These are phyloP conservation scores for Lutjanus campechanus DNA, from an alignment of 2,797 vertebrate species.

Conservation along the genomic window DNA sequence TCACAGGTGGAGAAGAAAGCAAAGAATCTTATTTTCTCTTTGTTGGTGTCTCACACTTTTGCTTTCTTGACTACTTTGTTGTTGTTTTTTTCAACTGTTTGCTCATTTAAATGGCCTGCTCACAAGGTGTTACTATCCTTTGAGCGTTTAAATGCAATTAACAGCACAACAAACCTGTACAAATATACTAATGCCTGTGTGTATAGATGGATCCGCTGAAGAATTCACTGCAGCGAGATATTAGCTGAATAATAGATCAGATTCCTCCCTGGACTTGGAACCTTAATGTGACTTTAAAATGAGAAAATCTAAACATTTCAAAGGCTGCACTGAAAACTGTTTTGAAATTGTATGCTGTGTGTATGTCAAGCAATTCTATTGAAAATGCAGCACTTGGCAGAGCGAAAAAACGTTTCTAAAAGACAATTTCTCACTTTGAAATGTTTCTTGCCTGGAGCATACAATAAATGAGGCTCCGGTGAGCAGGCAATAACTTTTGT, in stretches of 20 bases:
- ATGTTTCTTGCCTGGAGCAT: conserved; percentile 74
- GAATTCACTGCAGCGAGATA: conserved; percentile 16
- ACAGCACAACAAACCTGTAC: conserved; percentile 13
- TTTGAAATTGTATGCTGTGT: conserved; percentile 33
- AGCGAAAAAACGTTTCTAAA: conserved; percentile 45
- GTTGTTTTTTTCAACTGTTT: conserved; percentile 10
- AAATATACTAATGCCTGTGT: conserved; percentile 11
- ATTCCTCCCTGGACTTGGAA: conserved; percentile 25
- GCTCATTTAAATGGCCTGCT: conserved; percentile 8
- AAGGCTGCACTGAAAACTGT: conserved; percentile 18
- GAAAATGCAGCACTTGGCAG: conserved; percentile 56
- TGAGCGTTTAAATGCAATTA: conserved; percentile 36
- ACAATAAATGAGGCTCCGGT: conserved; percentile 74
- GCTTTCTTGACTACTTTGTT: neutral
- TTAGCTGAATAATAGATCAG: conserved; percentile 29
- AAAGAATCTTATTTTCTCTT: conserved; percentile 19
- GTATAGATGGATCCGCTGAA: conserved; percentile 11
- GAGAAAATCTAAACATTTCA: conserved; percentile 55
- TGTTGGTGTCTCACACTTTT: conserved; percentile 1
- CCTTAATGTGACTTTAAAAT: conserved; percentile 36
- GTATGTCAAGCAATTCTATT: conserved; percentile 54
- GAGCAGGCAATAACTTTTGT: conserved; percentile 74
- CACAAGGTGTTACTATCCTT: neutral
- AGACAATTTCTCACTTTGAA: conserved; percentile 76
- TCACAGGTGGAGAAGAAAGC: conserved; percentile 73